Base-by-base conservation (phyloP, 2,888 invertebrate species). In the Alviniconcha strummeri region DNA sequence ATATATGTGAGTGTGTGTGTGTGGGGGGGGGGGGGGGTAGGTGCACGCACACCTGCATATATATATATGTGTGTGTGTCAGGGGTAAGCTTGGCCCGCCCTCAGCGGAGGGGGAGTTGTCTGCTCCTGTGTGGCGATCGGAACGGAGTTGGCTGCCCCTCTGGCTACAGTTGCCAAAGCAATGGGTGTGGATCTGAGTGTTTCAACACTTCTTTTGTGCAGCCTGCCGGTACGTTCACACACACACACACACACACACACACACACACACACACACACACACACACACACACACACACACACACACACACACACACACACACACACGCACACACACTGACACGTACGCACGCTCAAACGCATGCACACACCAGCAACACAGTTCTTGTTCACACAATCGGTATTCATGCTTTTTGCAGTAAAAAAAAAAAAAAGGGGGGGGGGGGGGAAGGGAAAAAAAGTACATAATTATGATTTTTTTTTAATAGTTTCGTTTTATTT, bases 121-220 rank as follows among this genome's bases (percentile, higher is more conserved):
- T 84, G 52, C 77, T 77, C 54, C 71, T 84, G 74, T 84, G 84
- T 72, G 84, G 82, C 9, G 74, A 80, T 60, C 54, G 80, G 69
- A 81, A 82, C 78, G 77, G 77, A 15, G 81, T 81, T 13, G 71
- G 71, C 56, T 84, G 84, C 52, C 84, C 84, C 5, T 81, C 81
- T 17, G 84, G 84, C 11, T 84, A 84, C 76, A 54, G n/a, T 19
- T 84, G 84, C 55, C 77, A 74, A 19, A 78, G 78, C 52, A 84
- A 84, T 72, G 84, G 84, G 0, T 82, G 82, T 52, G 82, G 82
- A 5, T 67, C 75, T 5, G 76, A 82, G 54, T 82, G 82, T 52
- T 82, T 76, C 67, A 82, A 82, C 19, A 72, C 72, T n/a, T 76
- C 82, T 8, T 82, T 82, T 54, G 82, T 82, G 11, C 82, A 82